These are phyloP conservation scores for Perdita meconis DNA, from an alignment of 2,888 invertebrate species.

Conservation along the genomic window DNA sequence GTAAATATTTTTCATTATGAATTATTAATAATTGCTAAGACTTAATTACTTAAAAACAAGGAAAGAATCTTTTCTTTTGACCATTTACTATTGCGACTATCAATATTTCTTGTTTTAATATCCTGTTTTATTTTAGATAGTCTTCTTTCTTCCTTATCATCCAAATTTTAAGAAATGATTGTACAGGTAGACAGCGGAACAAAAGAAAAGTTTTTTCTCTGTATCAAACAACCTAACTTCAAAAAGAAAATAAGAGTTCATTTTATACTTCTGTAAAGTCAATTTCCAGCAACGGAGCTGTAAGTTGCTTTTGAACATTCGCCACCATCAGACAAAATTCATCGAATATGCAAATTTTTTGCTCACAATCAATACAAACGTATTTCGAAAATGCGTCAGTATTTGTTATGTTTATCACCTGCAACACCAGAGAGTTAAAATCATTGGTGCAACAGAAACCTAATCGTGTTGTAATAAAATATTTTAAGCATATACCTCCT, in stretches of 20 bases:
- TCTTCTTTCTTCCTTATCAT: too few species aligned
- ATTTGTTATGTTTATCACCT: conserved; percentile 80
- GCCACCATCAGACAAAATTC: conserved; percentile 82
- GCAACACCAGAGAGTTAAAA: conserved; percentile 26
- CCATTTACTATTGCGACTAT: too few species aligned
- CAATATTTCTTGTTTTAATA: too few species aligned
- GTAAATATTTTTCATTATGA: neutral
- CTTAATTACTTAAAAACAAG: too few species aligned
- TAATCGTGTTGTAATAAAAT: neutral
- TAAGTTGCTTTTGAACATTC: conserved; percentile 80
- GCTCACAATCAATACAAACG: conserved; percentile 81
- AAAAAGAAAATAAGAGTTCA: neutral
- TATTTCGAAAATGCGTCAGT: conserved; percentile 79
- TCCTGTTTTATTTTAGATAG: too few species aligned
- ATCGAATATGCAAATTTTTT: conserved; percentile 80
- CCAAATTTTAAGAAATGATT: too few species aligned
- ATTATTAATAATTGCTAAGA: neutral
- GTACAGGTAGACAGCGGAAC: too few species aligned
- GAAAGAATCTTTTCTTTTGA: too few species aligned
- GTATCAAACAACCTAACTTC: too few species aligned
- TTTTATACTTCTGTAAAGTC: conserved; percentile 80
- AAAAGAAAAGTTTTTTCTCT: too few species aligned
- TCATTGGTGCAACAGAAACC: neutral
- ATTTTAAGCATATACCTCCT: conserved; percentile 75
- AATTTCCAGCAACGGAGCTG: conserved; percentile 79